Percentiles rank a stretch among this genome's conserved stretches.
Evolutionary conservation across 2,888 invertebrate genomes (phyloP).

Genomic region (Lepidonotus clava): DNA sequence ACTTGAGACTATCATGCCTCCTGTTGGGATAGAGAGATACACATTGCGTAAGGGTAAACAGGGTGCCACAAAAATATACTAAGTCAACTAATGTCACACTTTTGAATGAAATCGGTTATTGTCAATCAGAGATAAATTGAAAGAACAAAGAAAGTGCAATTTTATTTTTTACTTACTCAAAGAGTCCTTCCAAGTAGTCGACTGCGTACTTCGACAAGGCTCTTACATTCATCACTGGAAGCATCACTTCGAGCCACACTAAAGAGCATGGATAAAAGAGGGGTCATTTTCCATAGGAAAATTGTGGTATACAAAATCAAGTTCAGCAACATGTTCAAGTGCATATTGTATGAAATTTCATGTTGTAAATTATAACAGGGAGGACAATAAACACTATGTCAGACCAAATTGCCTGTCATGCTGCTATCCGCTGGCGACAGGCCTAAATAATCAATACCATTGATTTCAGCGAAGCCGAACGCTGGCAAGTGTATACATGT

Average conservation of each 20-base stretch:
- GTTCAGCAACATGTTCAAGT: background rate
- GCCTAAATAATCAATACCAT: no score
- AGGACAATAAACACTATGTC: no score
- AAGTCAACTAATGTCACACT: background rate
- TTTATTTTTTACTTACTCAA: slow-evolving; percentile 70
- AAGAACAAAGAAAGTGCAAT: background rate
- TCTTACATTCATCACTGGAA: slow-evolving; percentile 76
- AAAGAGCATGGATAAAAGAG: slow-evolving; percentile 63
- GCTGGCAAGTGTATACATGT: no score
- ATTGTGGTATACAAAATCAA: background rate
- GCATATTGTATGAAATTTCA: no score
- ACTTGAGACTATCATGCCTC: slow-evolving; percentile 63
- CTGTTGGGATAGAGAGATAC: background rate
- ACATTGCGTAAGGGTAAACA: no score
- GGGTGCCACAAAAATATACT: background rate
- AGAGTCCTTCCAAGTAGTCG: slow-evolving; percentile 77
- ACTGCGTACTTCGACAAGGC: slow-evolving; percentile 77
- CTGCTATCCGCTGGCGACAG: no score
- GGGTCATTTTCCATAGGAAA: no score
- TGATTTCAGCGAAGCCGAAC: no score
- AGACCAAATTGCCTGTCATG: no score
- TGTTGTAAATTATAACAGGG: no score
- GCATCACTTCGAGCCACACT: slow-evolving; percentile 81
- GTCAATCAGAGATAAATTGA: background rate
- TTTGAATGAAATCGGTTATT: background rate